These are phyloP conservation scores for Astropecten irregularis DNA, from an alignment of 53 echinoderm and acorn worm species.

Conservation along the genomic window DNA sequence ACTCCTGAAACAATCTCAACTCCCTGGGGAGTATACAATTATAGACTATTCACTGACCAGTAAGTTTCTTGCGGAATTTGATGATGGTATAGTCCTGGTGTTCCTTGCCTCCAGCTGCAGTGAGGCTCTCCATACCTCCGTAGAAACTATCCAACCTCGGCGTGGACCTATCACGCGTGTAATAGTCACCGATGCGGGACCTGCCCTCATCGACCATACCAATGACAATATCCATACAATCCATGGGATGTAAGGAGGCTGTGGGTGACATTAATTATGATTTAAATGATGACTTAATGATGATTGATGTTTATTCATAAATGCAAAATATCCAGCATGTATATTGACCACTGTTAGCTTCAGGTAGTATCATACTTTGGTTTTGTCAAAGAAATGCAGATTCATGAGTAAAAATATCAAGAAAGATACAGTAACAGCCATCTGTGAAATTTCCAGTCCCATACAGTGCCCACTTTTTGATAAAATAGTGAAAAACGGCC, in stretches of 20 bases:
- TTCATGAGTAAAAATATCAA: too few species aligned
- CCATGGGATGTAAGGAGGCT: constrained; percentile 73
- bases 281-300: neutral
- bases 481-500: too few species aligned
- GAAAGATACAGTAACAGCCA: too few species aligned
- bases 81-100: constrained; percentile 61
- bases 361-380: too few species aligned
- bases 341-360: too few species aligned
- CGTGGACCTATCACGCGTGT: constrained; percentile 94
- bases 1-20: too few species aligned
- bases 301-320: too few species aligned
- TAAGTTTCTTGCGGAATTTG: constrained; percentile 83
- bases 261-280: neutral
- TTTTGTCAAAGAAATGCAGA: too few species aligned
- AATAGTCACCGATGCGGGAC: constrained; percentile 83
- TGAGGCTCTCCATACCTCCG: constrained; percentile 68
- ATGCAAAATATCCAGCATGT: too few species aligned
- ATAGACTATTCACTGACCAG: constrained; percentile 46
- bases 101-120: constrained; percentile 76
- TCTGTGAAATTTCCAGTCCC: too few species aligned
- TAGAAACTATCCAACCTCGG: constrained; percentile 75
- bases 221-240: constrained; percentile 85
- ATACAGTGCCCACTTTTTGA: too few species aligned
- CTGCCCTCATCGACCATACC: constrained; percentile 67
- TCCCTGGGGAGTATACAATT: too few species aligned